These are phyloP conservation scores for Drosophila greeni DNA, from an alignment of 2,888 invertebrate genomes.

Conservation along the genomic window DNA sequence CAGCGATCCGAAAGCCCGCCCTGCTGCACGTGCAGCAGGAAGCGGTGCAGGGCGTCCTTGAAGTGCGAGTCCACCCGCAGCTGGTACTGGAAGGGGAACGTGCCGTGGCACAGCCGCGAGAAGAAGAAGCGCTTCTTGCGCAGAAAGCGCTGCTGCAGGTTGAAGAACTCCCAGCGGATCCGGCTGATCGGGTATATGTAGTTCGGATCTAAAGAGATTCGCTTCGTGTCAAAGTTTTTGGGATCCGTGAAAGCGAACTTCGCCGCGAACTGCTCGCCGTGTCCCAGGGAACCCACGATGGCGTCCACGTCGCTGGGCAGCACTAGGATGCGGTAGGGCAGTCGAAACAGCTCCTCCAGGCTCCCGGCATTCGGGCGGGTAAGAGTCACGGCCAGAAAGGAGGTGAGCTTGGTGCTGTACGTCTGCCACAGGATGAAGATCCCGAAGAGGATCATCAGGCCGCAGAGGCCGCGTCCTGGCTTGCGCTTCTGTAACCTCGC, in stretches of 20 bases:
- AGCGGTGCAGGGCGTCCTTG: slow-evolving; percentile 46
- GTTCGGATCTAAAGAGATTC: slow-evolving; percentile 40
- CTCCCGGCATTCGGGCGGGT: background rate
- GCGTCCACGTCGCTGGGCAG: slow-evolving; percentile 34
- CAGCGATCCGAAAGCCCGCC: slow-evolving; percentile 47
- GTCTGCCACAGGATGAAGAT: slow-evolving; percentile 38
- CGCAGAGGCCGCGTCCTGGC: background rate
- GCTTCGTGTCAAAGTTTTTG: slow-evolving; percentile 31
- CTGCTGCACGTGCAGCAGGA: slow-evolving; percentile 47
- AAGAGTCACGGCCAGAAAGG: slow-evolving; percentile 45
- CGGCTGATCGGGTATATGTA: slow-evolving; percentile 61
- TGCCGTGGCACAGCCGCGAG: slow-evolving; percentile 58
- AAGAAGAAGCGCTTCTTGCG: slow-evolving; percentile 57
- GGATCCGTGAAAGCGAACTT: slow-evolving; percentile 26
- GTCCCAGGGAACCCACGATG: slow-evolving; percentile 51
- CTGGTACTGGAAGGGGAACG: slow-evolving; percentile 61
- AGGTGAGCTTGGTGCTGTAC: slow-evolving; percentile 52
- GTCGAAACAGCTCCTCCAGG: slow-evolving; percentile 37
- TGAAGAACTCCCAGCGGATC: slow-evolving; percentile 56
- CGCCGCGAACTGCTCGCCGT: slow-evolving; percentile 30
- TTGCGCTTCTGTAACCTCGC: background rate
- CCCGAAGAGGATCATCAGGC: slow-evolving; percentile 26
- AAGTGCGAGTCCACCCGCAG: slow-evolving; percentile 66
- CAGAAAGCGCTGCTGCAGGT: slow-evolving; percentile 57
- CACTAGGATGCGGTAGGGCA: slow-evolving; percentile 45